Base-by-base conservation (phyloP, 2,113 vertebrate genomes). In the Centropus unirufus region DNA sequence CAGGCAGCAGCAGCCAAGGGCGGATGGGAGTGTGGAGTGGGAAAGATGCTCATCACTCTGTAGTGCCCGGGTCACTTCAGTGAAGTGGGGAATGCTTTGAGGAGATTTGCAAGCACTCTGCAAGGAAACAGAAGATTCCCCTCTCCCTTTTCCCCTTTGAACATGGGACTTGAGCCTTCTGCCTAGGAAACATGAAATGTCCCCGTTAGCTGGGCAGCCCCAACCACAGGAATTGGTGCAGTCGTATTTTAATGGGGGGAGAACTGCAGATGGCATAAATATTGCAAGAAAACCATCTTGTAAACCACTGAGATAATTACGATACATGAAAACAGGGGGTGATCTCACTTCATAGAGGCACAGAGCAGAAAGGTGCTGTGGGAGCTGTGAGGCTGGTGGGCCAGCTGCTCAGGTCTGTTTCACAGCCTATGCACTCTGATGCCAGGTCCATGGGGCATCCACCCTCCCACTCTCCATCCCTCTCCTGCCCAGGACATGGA, bases 201-300 rank as follows among this genome's bases (percentile, higher is more conserved):
- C 59, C 46, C 47, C 62, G 2, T 83, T 63, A 83, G 54, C 81
- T 96, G 86, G 70, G 51, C 63, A 58, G 81, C n/a, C 67, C 59
- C 8, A 61, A 14, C 8, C 44, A 58, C 29, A 51, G 52, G 10
- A 72, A 77, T 85, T 89, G 90, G 69, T 93, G 81, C 94, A 97
- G 91, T 92, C 68, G 44, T 72, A 64, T 70, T 88, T 96, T 89
- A 76, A 44, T 72, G 73, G 44, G 44, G 68, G 58, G 21, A 86
- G 49, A 95, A 67, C 34, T 39, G 52, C 47, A 90, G 89, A 90
- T 84, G 57, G 58, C 83, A 93, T 19, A 75, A 77, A 90, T 95
- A 57, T 40, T 59, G 78, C 52, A 72, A 78, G 73, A 55, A 94
- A 79, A 78, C 30, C 27, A 27, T 34, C 16, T 29, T 46, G 61